Conservation (phyloP, 2,888 invertebrate genomes). For the Campoplex capitator region DNA sequence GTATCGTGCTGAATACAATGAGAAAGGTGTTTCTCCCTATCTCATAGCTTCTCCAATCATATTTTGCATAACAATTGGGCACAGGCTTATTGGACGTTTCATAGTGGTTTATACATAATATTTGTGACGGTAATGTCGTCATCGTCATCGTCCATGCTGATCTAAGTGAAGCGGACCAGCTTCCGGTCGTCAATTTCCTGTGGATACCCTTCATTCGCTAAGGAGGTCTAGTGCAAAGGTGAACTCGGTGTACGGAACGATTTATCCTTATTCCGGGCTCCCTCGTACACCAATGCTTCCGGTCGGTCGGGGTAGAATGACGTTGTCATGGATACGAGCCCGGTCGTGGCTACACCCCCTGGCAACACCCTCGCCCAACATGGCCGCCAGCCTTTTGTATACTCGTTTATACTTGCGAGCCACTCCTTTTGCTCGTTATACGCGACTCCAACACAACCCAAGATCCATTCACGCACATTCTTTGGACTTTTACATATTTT, state of each 20-base stretch:
- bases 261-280: slow-evolving; percentile 49
- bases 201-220: slow-evolving; percentile 17
- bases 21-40: neutral
- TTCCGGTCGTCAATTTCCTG: slow-evolving; percentile 61
- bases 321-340: slow-evolving; percentile 79
- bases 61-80: slow-evolving; percentile 44
- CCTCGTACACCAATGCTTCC: slow-evolving; percentile 67
- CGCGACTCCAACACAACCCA: slow-evolving; percentile 32
- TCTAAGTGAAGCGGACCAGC: slow-evolving; percentile 36
- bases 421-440: slow-evolving; percentile 58
- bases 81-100: slow-evolving; percentile 25
- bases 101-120: slow-evolving; percentile 3
- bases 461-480: slow-evolving; percentile 49
- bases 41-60: slow-evolving; percentile 11
- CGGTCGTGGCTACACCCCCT: slow-evolving; percentile 75
- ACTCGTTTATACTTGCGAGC: slow-evolving; percentile 62
- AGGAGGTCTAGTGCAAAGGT: neutral
- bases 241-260: neutral
- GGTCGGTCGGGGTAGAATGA: slow-evolving; percentile 75
- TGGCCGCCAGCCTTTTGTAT: slow-evolving; percentile 73
- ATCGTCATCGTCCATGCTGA: slow-evolving; percentile 49
- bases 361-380: slow-evolving; percentile 78
- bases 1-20: slow-evolving; percentile 10
- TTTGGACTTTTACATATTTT: slow-evolving; percentile 54
- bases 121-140: slow-evolving; percentile 28